phyloP scores from a whole-genome alignment of 2,888 invertebrate genomes.

The Sphecodes monilicornis region DNA sequence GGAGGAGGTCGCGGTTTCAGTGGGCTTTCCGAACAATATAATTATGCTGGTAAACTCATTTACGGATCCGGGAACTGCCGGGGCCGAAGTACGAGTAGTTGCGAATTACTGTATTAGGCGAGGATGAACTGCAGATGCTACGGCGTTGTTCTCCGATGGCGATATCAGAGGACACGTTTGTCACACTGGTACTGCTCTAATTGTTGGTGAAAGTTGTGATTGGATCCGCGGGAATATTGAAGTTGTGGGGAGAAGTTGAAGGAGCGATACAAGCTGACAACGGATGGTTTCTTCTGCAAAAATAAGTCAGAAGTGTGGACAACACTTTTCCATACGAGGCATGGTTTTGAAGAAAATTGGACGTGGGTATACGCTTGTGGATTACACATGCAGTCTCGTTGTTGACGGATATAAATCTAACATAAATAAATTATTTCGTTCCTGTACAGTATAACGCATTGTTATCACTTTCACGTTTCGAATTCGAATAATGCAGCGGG shows the following conservation, averaged over 20 bases:
- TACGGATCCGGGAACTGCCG: constrained; percentile 16
- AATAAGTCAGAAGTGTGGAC: neutral
- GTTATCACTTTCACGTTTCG: too few relatives aligned
- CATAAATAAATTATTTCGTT: too few relatives aligned
- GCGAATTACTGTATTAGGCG: constrained; percentile 33
- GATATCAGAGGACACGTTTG: neutral
- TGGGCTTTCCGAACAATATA: constrained; percentile 22
- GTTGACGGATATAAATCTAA: too few relatives aligned
- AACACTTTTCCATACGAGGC: neutral
- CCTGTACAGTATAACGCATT: too few relatives aligned
- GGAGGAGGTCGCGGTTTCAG: neutral
- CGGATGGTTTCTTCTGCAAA: neutral
- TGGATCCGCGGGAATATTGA: neutral
- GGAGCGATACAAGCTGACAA: neutral
- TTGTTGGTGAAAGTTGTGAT: neutral
- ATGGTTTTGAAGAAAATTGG: too few relatives aligned
- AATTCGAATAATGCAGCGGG: too few relatives aligned
- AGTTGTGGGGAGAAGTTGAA: neutral
- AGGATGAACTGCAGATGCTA: neutral
- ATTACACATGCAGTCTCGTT: too few relatives aligned
- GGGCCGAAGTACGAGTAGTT: neutral
- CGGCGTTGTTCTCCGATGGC: neutral
- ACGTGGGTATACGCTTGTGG: too few relatives aligned
- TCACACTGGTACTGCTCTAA: neutral
- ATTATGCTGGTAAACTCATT: constrained; percentile 49